Evolutionary conservation across 64 coral and sea anemone genomes (phyloP), one percentile per base, ranked within the genome.

Genomic region (Porites australiensis): DNA sequence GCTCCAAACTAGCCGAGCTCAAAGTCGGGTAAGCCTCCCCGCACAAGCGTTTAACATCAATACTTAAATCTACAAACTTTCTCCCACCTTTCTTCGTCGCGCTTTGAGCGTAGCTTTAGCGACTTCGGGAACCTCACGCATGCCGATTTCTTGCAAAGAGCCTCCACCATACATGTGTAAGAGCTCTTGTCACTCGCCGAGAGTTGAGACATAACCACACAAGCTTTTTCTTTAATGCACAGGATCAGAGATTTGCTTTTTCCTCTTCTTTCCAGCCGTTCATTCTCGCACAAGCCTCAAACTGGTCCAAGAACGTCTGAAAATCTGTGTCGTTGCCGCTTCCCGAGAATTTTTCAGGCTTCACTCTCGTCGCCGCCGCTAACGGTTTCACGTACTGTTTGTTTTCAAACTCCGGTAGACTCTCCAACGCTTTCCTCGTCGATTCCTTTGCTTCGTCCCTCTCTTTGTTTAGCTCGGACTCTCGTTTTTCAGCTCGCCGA

Each of bases 321-420:
- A 90, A 80, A 53, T 89, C 88, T 3, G 88, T 90, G 61, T 90
- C 62, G 10, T 90, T 90, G 21, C 88, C 88, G 57, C 88, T 90
- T 27, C 48, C 75, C 27, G 75, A 68, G 43, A 90, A 90, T 45
- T 55, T 79, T 67, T 79, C 88, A 13, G 88, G 88, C 13, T 65
- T 63, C 23, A 67, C 75, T 69, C 4, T 64, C 8, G 61, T 64
- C 61, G 61, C 4, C 16, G 11, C 16, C 61, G 12, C 16, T 15
- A 2, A 18, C 11, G 11, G 61, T 18, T 15, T 15, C 0, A 18
- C 61, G 3, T 15, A 64, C 61, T 64, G 61, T 15, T 64, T 64
- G 61, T 15, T 13, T 64, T 64, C 61, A 4, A 79, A 53, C 58
- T 64, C 75, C 75, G 65, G 50, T 43, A 88, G 16, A 58, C 57